These are phyloP conservation scores for Xerus inauris DNA, from an alignment of 2,113 vertebrate species.

Conservation along the genomic window DNA sequence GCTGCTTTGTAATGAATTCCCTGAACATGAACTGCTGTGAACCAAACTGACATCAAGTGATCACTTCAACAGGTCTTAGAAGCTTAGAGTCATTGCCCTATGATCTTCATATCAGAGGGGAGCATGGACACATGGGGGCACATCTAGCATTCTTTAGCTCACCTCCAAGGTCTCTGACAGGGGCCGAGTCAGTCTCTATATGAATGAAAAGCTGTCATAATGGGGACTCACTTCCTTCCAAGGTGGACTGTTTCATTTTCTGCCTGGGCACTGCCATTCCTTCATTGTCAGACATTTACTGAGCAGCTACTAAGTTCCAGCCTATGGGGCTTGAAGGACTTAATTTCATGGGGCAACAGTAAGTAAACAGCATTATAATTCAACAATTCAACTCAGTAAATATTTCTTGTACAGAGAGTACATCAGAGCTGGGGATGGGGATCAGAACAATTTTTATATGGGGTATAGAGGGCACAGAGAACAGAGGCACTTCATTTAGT, in stretches of 20 bases:
- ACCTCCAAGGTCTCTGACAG: neutral
- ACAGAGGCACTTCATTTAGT: neutral
- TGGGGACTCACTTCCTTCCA: neutral
- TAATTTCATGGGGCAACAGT: neutral
- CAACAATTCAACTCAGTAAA: neutral
- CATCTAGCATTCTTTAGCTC: neutral
- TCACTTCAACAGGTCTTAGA: neutral
- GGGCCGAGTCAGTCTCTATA: neutral
- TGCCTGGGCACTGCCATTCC: neutral
- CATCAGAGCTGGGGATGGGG: neutral
- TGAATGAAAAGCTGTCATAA: neutral
- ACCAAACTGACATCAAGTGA: neutral
- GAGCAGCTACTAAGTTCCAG: neutral
- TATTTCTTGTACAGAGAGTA: neutral
- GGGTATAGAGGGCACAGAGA: neutral
- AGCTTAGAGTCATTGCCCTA: neutral
- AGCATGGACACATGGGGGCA: neutral
- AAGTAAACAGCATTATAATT: constrained; percentile 22
- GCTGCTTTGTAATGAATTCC: neutral
- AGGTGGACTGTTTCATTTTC: neutral
- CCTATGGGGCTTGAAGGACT: neutral
- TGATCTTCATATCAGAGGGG: neutral
- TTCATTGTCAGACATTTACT: neutral
- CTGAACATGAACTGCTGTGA: constrained; percentile 27
- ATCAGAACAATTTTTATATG: neutral